A percentile compares a stretch with the other conserved stretches of the same genome.
These are phyloP conservation scores for Penaeus chinensis DNA, from an alignment of 1,140 invertebrate species.

Conservation along the genomic window DNA sequence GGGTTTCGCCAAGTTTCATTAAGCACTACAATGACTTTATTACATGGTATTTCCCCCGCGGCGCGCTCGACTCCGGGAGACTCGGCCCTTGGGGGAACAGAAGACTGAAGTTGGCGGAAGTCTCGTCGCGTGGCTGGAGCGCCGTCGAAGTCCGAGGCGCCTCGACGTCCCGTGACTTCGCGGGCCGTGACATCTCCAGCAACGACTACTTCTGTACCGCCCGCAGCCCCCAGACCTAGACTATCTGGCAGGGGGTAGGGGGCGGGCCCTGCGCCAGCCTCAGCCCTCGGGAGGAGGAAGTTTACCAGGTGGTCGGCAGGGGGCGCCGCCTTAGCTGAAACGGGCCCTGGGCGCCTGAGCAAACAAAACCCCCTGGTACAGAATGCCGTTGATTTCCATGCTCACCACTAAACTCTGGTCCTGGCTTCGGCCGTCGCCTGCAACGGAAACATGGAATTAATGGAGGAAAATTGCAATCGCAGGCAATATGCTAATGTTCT, in stretches of 20 bases:
- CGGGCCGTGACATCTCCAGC: no score
- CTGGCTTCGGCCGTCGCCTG: constrained; percentile 74
- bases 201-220: no score
- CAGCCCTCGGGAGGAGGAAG: constrained; percentile 7
- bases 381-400: constrained; percentile 95
- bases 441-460: constrained; percentile 39
- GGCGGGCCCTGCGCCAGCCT: neutral
- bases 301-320: neutral
- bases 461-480: no score
- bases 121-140: no score
- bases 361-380: constrained; percentile 89
- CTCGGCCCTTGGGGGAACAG: neutral
- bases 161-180: no score
- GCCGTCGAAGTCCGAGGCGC: no score
- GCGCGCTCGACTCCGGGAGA: no score
- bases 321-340: constrained; percentile 54
- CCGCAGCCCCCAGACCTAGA: no score
- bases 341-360: constrained; percentile 72
- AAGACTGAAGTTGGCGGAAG: no score
- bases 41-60: constrained; percentile 18
- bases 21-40: constrained; percentile 48
- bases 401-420: constrained; percentile 92
- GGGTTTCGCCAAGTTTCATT: constrained; percentile 38
- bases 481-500: no score
- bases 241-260: no score